phyloP scores from a whole-genome alignment of 2,797 vertebrate genomes.

The Sciaenops ocellatus region DNA sequence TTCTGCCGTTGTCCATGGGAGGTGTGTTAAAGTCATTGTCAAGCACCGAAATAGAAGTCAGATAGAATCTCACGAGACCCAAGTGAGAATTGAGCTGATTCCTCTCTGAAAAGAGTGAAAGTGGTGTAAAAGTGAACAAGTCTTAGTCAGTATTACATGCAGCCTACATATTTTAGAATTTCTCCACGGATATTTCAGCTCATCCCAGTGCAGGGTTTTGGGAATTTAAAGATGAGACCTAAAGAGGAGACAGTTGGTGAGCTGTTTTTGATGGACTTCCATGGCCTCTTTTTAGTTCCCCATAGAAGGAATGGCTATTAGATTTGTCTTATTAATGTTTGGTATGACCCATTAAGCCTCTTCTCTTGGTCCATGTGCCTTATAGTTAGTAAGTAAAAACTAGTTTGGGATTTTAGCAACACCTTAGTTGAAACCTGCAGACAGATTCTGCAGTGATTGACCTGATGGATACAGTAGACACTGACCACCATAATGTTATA shows the following conservation, averaged over 20 bases:
- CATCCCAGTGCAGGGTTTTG: constrained; percentile 35
- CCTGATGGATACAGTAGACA: constrained; percentile 19
- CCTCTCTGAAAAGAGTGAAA: constrained; percentile 44
- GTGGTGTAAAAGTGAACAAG: constrained; percentile 35
- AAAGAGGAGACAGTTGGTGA: constrained; percentile 16
- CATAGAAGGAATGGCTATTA: constrained; percentile 22
- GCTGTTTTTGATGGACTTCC: constrained; percentile 30
- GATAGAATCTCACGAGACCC: constrained; percentile 71
- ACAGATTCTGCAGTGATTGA: constrained; percentile 65
- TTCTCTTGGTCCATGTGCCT: constrained; percentile 74
- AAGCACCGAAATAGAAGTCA: constrained; percentile 77
- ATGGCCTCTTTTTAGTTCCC: constrained; percentile 35
- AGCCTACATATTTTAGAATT: constrained; percentile 32
- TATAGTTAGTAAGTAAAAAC: constrained; percentile 55
- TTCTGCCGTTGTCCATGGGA: constrained; percentile 62
- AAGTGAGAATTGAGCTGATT: constrained; percentile 77
- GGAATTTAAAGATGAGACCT: constrained; percentile 37
- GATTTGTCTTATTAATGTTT: constrained; percentile 52
- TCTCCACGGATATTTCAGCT: constrained; percentile 30
- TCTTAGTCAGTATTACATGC: constrained; percentile 32
- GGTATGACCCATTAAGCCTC: constrained; percentile 48
- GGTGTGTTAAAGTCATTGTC: constrained; percentile 76
- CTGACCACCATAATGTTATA: constrained; percentile 10
- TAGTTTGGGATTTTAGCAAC: constrained; percentile 25
- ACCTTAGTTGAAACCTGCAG: constrained; percentile 60